Conservation (phyloP, 2,888 invertebrate species). For the Cheiracanthium punctorium region DNA sequence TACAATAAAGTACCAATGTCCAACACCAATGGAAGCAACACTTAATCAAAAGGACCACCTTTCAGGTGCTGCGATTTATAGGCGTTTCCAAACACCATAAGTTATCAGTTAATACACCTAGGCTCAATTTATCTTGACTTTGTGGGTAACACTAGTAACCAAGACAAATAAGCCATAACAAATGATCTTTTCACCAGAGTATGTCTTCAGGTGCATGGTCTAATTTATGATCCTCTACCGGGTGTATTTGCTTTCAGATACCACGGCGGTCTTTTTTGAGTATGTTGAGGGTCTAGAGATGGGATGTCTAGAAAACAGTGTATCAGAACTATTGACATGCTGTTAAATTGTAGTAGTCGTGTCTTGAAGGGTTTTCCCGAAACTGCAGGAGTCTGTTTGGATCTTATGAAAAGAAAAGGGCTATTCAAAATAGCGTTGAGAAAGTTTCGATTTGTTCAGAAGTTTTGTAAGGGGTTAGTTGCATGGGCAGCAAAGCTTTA, state of each 20-base stretch:
- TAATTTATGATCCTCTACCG: background rate
- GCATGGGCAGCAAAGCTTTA: too few species aligned
- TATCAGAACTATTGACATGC: too few species aligned
- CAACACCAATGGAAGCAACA: too few species aligned
- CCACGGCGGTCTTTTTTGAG: background rate
- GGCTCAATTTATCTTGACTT: slow-evolving; percentile 5
- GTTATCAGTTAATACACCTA: slow-evolving; percentile 13
- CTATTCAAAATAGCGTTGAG: too few species aligned
- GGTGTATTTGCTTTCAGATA: background rate
- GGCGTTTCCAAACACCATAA: slow-evolving; percentile 18
- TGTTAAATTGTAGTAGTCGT: too few species aligned
- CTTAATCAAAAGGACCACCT: background rate
- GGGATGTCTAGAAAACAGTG: too few species aligned
- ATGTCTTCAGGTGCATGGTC: slow-evolving; percentile 2
- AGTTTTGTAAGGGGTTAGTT: too few species aligned
- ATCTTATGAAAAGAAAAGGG: too few species aligned
- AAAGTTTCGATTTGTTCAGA: too few species aligned
- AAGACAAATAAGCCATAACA: background rate
- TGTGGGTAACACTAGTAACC: slow-evolving; percentile 16
- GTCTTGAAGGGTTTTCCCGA: too few species aligned
- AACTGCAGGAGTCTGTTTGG: too few species aligned
- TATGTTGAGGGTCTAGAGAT: background rate
- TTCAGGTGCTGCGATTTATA: background rate
- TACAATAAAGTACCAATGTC: too few species aligned
- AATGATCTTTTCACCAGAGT: slow-evolving; percentile 19